Percentiles rank a stretch among this genome's conserved stretches.
Conservation (phyloP, 2,797 vertebrate species). For the Vultur gryphus region DNA sequence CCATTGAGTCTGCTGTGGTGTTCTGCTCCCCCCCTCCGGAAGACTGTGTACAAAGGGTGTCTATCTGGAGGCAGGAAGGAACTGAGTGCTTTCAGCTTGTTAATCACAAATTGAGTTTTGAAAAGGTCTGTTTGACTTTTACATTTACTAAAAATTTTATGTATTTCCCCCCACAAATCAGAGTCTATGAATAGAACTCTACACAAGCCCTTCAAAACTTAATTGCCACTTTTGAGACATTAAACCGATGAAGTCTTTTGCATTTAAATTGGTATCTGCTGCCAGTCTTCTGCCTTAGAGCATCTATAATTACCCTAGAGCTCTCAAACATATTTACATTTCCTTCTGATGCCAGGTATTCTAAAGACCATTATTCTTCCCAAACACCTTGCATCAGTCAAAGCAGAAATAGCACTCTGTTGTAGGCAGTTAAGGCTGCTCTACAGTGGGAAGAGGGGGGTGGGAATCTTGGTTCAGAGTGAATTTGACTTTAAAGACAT, state of each 20-base stretch:
- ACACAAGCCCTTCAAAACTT: neutral
- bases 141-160: neutral
- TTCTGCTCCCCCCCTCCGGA: fast-evolving
- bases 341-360: neutral
- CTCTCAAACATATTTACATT: neutral
- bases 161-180: neutral
- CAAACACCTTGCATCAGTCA: neutral
- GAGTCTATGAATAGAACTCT: neutral
- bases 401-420: neutral
- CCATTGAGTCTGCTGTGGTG: neutral
- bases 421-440: neutral
- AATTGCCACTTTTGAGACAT: neutral
- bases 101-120: neutral
- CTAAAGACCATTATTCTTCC: neutral
- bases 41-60: neutral
- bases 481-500: neutral
- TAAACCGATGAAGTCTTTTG: neutral
- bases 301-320: neutral
- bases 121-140: neutral
- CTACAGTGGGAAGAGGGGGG: neutral
- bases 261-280: neutral
- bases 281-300: neutral
- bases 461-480: neutral
- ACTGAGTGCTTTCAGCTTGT: neutral
- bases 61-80: neutral